A percentile compares a stretch with the other conserved stretches of the same genome.
These are phyloP conservation scores for Cebidichthys violaceus DNA, from an alignment of 2,113 vertebrate genomes.

Conservation along the genomic window DNA sequence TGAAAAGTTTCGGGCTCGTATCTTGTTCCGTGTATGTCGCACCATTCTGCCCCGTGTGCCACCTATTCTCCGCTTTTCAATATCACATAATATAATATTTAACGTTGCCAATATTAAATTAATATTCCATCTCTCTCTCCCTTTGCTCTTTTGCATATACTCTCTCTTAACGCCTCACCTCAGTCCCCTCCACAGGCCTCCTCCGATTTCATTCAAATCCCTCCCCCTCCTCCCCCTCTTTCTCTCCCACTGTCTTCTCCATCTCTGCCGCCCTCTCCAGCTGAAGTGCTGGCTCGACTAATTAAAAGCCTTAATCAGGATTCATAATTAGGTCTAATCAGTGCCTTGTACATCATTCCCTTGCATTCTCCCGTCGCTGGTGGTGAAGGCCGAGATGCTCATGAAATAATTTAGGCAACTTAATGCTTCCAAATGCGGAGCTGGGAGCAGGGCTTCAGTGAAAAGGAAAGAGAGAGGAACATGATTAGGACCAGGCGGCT, in stretches of 20 bases:
- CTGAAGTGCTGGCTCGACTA: slow-evolving; percentile 83
- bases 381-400: slow-evolving; percentile 78
- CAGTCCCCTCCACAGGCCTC: slow-evolving; percentile 15
- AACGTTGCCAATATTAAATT: slow-evolving; percentile 9
- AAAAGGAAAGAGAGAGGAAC: slow-evolving; percentile 58
- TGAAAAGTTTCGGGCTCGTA: slow-evolving; percentile 3
- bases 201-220: slow-evolving; percentile 19
- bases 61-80: slow-evolving; percentile 15
- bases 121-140: background rate
- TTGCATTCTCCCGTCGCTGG: slow-evolving; percentile 75
- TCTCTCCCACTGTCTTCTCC: slow-evolving; percentile 64
- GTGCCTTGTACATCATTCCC: slow-evolving; percentile 83
- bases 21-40: background rate
- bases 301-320: slow-evolving; percentile 88
- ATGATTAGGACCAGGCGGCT: slow-evolving; percentile 70
- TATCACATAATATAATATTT: slow-evolving; percentile 3
- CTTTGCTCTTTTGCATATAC: slow-evolving; percentile 21
- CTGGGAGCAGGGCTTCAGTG: slow-evolving; percentile 61
- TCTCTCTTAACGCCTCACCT: slow-evolving; percentile 18
- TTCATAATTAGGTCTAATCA: slow-evolving; percentile 87
- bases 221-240: background rate
- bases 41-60: background rate
- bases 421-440: slow-evolving; percentile 67
- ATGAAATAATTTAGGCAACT: slow-evolving; percentile 81
- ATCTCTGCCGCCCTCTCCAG: slow-evolving; percentile 79